Percentiles rank a stretch among this genome's conserved stretches.
Conservation (phyloP, 1,140 invertebrate species). For the Goniozus legneri region DNA sequence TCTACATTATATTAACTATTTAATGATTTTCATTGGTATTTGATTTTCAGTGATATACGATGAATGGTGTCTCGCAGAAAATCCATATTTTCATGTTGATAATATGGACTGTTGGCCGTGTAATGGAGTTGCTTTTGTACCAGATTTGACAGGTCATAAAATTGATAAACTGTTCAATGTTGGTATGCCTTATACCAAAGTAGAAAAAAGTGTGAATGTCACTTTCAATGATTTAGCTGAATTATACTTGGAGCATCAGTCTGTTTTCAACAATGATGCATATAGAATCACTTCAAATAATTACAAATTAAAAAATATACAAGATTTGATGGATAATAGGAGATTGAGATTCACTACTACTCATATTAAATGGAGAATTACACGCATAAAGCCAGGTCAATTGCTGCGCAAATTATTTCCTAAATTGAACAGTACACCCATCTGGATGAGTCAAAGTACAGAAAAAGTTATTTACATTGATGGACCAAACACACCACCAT, state of each 20-base stretch:
- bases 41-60: constrained; percentile 67
- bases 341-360: constrained; percentile 40
- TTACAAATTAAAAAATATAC: constrained; percentile 23
- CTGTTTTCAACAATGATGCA: constrained; percentile 57
- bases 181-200: constrained; percentile 41
- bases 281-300: constrained; percentile 56
- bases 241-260: constrained; percentile 49
- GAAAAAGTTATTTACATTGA: constrained; percentile 72
- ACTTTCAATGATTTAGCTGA: constrained; percentile 42
- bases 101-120: constrained; percentile 79
- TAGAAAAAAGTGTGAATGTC: constrained; percentile 23
- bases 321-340: constrained; percentile 21
- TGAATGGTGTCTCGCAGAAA: constrained; percentile 73
- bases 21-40: neutral
- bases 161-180: constrained; percentile 39
- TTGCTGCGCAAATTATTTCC: constrained; percentile 64
- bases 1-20: constrained; percentile 4
- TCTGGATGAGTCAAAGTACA: constrained; percentile 64
- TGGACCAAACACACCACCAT: constrained; percentile 58
- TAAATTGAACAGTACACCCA: constrained; percentile 58
- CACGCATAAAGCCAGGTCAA: constrained; percentile 64
- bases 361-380: constrained; percentile 65
- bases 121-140: constrained; percentile 61
- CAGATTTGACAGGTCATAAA: constrained; percentile 50
- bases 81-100: constrained; percentile 68